Percentiles rank a stretch among this genome's conserved stretches.
phyloP scores from a whole-genome alignment of 2,113 vertebrate species.

The Vanacampus margaritifer region DNA sequence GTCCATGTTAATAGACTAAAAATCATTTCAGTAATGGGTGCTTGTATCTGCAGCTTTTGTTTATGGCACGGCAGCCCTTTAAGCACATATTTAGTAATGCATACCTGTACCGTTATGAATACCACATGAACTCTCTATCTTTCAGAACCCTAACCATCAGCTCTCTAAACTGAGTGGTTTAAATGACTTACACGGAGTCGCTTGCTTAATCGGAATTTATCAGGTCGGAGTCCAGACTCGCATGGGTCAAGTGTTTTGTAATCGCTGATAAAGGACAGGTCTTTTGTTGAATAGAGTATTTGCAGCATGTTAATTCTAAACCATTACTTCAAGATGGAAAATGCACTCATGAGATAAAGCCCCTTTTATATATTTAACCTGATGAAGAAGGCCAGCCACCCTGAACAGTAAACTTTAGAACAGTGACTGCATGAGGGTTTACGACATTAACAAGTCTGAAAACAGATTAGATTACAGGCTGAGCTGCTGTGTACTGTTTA shows the following conservation, averaged over 20 bases:
- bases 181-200: constrained; percentile 15
- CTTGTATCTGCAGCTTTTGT: too few species aligned
- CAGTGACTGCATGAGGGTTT: not conserved
- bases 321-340: not conserved
- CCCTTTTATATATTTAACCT: not conserved
- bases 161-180: constrained; percentile 19
- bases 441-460: not conserved
- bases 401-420: not conserved
- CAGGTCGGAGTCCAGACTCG: constrained; percentile 32
- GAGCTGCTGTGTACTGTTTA: not conserved
- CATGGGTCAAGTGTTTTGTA: not conserved
- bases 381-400: not conserved
- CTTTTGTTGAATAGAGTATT: not conserved
- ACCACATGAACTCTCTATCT: too few species aligned
- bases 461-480: constrained; percentile 9
- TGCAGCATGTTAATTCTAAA: not conserved
- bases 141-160: constrained; percentile 3
- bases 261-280: constrained; percentile 6
- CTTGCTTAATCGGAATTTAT: constrained; percentile 12
- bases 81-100: too few species aligned
- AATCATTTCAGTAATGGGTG: too few species aligned
- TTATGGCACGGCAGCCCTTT: too few species aligned
- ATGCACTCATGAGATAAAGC: not conserved
- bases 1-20: too few species aligned
- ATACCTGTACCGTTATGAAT: too few species aligned